Evolutionary conservation across 2,888 invertebrate species (phyloP).

Genomic region (Cristatella mucedo): DNA sequence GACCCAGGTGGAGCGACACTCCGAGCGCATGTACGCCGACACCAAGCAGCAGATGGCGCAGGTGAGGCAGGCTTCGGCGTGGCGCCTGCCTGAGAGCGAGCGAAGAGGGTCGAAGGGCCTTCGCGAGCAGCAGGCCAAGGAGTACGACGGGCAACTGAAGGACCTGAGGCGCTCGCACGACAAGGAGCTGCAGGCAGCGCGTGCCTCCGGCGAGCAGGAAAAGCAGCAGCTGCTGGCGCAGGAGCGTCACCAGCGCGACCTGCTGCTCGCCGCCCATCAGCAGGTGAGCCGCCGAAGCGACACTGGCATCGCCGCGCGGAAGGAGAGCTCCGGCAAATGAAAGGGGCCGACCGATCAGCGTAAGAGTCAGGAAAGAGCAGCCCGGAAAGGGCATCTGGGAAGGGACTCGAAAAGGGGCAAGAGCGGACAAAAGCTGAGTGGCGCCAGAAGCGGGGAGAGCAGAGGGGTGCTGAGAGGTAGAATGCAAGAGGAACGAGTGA

Average conservation of each 20-base stretch:
- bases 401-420: too few species aligned
- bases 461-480: too few species aligned
- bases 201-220: conserved; percentile 20
- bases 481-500: too few species aligned
- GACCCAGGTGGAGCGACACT: conserved; percentile 30
- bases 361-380: too few species aligned
- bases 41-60: conserved; percentile 30
- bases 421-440: too few species aligned
- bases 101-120: conserved; percentile 23
- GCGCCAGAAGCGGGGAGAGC: too few species aligned
- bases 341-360: too few species aligned
- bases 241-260: neutral
- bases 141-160: conserved; percentile 25
- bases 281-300: neutral
- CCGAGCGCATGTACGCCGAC: conserved; percentile 29
- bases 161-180: conserved; percentile 24
- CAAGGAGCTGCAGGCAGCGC: conserved; percentile 20
- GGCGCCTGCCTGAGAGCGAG: neutral
- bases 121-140: conserved; percentile 30
- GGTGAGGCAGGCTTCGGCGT: neutral
- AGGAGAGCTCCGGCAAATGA: too few species aligned
- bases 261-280: neutral
- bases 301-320: too few species aligned
- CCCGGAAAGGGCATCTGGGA: too few species aligned
- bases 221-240: conserved; percentile 20